Evolutionary conservation across 2,888 invertebrate genomes (phyloP).

Genomic region (Caenorhabditis drosophilae): DNA sequence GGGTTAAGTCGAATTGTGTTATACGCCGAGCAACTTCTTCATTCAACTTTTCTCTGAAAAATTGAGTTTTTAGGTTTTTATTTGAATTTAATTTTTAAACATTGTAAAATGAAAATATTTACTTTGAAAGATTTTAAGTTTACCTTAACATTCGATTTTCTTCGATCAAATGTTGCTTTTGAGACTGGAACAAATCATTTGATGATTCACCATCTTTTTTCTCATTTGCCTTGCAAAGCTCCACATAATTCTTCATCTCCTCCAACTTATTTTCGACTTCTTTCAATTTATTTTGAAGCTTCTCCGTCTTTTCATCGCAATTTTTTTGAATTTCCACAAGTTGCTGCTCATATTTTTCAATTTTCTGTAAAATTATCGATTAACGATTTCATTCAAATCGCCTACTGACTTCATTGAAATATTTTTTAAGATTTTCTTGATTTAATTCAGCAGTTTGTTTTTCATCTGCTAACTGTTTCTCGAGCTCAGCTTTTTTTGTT

Average conservation of each 20-base stretch:
- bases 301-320: not conserved
- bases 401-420: conserved; percentile 12
- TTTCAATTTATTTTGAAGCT: conserved; percentile 10
- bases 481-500: no score
- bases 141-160: conserved; percentile 17
- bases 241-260: conserved; percentile 4
- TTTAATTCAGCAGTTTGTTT: no score
- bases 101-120: not conserved
- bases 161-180: conserved; percentile 23
- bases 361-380: conserved; percentile 5
- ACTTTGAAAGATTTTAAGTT: not conserved
- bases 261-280: not conserved
- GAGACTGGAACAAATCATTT: no score
- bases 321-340: conserved; percentile 6
- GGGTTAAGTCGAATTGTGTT: conserved; percentile 25
- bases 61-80: not conserved
- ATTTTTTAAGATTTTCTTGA: no score
- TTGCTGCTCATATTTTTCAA: no score
- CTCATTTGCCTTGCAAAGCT: conserved; percentile 28
- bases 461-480: no score
- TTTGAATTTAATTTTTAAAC: not conserved
- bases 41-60: conserved; percentile 29
- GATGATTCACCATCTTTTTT: conserved; percentile 28
- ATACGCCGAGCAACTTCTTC: conserved; percentile 33
- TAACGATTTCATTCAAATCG: conserved; percentile 20